Conservation (phyloP, 2,888 invertebrate genomes). For the Agrenia bidenticulata region DNA sequence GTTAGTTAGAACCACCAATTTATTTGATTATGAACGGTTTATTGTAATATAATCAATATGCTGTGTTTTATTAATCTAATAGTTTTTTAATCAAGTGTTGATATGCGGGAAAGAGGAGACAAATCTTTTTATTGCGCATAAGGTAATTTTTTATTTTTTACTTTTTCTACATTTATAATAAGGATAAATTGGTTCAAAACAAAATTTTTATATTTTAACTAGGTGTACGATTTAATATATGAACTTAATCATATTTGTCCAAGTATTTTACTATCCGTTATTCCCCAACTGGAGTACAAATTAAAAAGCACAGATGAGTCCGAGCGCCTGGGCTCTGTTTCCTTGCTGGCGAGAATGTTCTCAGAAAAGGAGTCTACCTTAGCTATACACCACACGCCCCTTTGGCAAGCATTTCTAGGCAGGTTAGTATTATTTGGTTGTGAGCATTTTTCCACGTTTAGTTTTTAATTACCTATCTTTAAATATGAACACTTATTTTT, state of each 20-base stretch:
- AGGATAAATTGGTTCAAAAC: neutral
- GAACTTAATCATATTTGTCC: constrained; percentile 93
- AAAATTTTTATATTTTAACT: constrained; percentile 60
- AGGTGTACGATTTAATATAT: constrained; percentile 93
- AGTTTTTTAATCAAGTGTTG: constrained; percentile 95
- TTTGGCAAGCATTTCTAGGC: constrained; percentile 91
- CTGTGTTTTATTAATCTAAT: constrained; percentile 55
- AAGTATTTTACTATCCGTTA: constrained; percentile 76
- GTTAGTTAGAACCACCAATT: no score
- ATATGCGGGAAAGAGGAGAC: constrained; percentile 89
- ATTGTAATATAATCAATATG: constrained; percentile 1
- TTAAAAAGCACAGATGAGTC: constrained; percentile 85
- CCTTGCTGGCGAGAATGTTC: constrained; percentile 91
- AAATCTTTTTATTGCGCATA: constrained; percentile 59
- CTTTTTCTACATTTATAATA: neutral
- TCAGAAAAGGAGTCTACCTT: constrained; percentile 88
- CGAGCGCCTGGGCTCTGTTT: constrained; percentile 84
- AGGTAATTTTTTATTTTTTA: constrained; percentile 20
- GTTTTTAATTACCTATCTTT: neutral
- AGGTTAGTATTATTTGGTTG: constrained; percentile 57
- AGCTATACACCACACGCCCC: constrained; percentile 78
- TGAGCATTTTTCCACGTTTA: no score
- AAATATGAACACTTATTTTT: neutral
- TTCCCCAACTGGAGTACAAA: constrained; percentile 95
- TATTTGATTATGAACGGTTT: no score